phyloP scores from a whole-genome alignment of 2,797 vertebrate species.

The Melanotaenia trifasciata region DNA sequence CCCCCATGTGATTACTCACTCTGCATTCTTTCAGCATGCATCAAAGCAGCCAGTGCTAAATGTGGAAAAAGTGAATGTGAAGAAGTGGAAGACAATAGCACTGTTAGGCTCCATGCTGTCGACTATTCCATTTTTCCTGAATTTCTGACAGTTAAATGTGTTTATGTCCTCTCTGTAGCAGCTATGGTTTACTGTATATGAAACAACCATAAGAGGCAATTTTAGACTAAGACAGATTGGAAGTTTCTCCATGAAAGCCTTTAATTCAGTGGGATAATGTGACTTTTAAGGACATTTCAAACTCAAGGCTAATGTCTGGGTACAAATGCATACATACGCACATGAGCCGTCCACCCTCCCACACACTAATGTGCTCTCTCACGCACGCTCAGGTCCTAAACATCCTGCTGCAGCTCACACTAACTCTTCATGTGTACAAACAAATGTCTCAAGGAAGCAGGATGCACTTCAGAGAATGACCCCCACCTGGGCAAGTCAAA shows the following conservation, averaged over 20 bases:
- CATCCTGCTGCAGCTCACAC: slow-evolving; percentile 90
- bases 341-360: slow-evolving; percentile 42
- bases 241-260: slow-evolving; percentile 36
- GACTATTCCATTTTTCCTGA: slow-evolving; percentile 74
- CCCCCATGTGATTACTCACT: slow-evolving; percentile 77
- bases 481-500: slow-evolving; percentile 90
- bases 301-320: slow-evolving; percentile 51
- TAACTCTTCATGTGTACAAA: slow-evolving; percentile 91
- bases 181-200: slow-evolving; percentile 29
- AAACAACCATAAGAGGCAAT: slow-evolving; percentile 37
- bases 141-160: slow-evolving; percentile 59
- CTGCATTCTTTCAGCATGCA: slow-evolving; percentile 80
- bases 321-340: slow-evolving; percentile 49
- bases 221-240: slow-evolving; percentile 57
- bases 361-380: slow-evolving; percentile 79
- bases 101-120: slow-evolving; percentile 68
- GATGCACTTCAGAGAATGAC: slow-evolving; percentile 65
- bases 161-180: slow-evolving; percentile 50
- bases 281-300: slow-evolving; percentile 60
- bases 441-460: slow-evolving; percentile 84
- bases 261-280: slow-evolving; percentile 52
- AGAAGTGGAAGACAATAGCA: slow-evolving; percentile 72
- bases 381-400: slow-evolving; percentile 84
- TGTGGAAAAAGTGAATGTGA: slow-evolving; percentile 85
- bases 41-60: slow-evolving; percentile 83